Percentiles rank a stretch among this genome's conserved stretches.
Conservation (phyloP, 2,888 invertebrate species). For the Drosophila pseudotakahashii region DNA sequence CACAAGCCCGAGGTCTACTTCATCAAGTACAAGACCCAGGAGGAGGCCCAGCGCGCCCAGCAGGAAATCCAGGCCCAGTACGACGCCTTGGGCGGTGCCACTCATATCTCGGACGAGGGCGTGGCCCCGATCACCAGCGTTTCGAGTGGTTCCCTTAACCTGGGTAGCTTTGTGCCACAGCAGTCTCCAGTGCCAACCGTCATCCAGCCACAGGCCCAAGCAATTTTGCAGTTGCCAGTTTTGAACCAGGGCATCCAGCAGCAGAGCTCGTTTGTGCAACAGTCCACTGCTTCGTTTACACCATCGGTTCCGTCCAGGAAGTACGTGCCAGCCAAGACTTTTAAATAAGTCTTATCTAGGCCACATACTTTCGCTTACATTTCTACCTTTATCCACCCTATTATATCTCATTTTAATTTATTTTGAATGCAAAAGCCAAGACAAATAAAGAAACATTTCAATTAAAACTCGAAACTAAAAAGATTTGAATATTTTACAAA, state of each 20-base stretch:
- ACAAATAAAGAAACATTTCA: conserved; percentile 49
- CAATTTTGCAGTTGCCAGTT: conserved; percentile 30
- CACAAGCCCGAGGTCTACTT: conserved; percentile 84
- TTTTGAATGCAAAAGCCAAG: conserved; percentile 45
- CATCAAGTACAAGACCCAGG: conserved; percentile 84
- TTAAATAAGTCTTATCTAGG: conserved; percentile 48
- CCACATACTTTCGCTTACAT: conserved; percentile 17
- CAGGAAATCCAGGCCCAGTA: conserved; percentile 83
- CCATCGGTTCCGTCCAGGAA: conserved; percentile 46
- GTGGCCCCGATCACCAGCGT: conserved; percentile 79
- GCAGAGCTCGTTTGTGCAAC: conserved; percentile 35
- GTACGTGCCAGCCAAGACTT: conserved; percentile 70
- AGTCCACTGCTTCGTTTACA: conserved; percentile 42
- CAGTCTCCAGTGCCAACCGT: conserved; percentile 33
- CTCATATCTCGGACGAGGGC: conserved; percentile 82
- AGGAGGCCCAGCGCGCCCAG: conserved; percentile 82
- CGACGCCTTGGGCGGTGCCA: conserved; percentile 82
- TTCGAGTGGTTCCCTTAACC: conserved; percentile 68
- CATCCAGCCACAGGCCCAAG: conserved; percentile 53
- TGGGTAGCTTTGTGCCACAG: conserved; percentile 62
- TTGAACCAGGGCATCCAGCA: conserved; percentile 15
- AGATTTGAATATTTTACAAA: no score
- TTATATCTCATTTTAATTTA: conserved; percentile 67
- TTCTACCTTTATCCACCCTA: conserved; percentile 33
- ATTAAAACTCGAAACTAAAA: neutral